Base-by-base conservation (phyloP, 2,113 vertebrate species). In the Gasterosteus nipponicus region DNA sequence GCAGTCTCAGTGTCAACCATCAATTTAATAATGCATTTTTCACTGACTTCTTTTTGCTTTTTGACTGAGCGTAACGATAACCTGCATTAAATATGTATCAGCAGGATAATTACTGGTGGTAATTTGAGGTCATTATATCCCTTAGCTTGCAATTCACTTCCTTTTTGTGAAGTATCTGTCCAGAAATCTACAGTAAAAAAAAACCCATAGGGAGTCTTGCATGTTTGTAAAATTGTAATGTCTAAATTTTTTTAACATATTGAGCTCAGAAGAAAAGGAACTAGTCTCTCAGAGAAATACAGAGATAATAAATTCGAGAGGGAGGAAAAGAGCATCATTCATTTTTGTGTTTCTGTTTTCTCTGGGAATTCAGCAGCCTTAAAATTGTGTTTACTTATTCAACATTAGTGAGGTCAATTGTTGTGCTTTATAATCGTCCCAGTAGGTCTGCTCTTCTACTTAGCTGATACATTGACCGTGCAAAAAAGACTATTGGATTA, bases 311-410 rank as follows among this genome's bases (percentile, higher is more conserved):
- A 66, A 19, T 15, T 29, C 12, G 19, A 56, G 38, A 69, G 22
- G 16, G n/a, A 62, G 15, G 42, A 65, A 54, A 69, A 66, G 18
- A 61, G 47, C 41, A 68, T 63, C 31, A 44, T 33, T 77, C 61
- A 16, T 35, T 76, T 29, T 65, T 33, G 41, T 77, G 69, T 49
- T 64, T 73, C 75, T 51, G 74, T 84, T 78, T 79, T 74, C 59
- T 59, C 31, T 75, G 85, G 81, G 81, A 83, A 66, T 87, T 82
- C 53, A 19, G 38, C 54, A 49, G 31, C 69, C 68, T 64, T 56
- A 65, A 82, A 87, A 77, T 80, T 80, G 61, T 69, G 65, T 81
- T 84, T 85, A 75, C 69, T 86, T 73, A 89, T 81, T 86, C 70
- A 86, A 72, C 80, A 81, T 90, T 79, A 87, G 66, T 5, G 11